phyloP scores from a whole-genome alignment of 2,113 vertebrate species.

The Lathamus discolor region DNA sequence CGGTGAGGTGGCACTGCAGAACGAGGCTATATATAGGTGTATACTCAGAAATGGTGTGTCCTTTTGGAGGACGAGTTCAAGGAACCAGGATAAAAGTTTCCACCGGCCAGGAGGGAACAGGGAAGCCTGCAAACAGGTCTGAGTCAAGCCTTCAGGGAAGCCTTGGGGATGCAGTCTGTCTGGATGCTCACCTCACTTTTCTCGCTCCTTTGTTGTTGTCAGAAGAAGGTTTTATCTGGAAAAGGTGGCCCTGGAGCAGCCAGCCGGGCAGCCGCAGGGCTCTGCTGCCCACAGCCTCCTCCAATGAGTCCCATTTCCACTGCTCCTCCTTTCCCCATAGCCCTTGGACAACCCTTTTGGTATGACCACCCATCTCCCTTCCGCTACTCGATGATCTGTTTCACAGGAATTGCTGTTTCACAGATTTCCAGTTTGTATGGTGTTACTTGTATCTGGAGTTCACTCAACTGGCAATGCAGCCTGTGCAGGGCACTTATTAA shows the following conservation, averaged over 20 bases:
- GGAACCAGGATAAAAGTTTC: constrained; percentile 45
- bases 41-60: constrained; percentile 50
- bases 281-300: rapidly evolving
- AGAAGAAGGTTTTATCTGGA: neutral
- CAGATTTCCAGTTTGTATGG: neutral
- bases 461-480: neutral
- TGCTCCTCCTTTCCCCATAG: neutral
- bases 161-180: neutral
- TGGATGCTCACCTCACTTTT: neutral
- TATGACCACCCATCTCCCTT: neutral
- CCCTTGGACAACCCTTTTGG: neutral
- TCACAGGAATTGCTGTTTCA: neutral
- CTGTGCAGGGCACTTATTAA: neutral
- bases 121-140: constrained; percentile 33
- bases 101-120: constrained; percentile 35
- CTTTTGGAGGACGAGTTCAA: constrained; percentile 16
- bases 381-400: neutral
- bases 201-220: neutral
- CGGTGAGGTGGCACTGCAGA: neutral
- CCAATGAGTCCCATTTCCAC: rapidly evolving
- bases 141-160: constrained; percentile 59
- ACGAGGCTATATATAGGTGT: constrained; percentile 44
- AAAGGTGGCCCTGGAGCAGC: neutral
- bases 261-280: neutral
- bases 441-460: neutral